Conservation (phyloP, 2,888 invertebrate genomes). For the Nysson spinosus region DNA sequence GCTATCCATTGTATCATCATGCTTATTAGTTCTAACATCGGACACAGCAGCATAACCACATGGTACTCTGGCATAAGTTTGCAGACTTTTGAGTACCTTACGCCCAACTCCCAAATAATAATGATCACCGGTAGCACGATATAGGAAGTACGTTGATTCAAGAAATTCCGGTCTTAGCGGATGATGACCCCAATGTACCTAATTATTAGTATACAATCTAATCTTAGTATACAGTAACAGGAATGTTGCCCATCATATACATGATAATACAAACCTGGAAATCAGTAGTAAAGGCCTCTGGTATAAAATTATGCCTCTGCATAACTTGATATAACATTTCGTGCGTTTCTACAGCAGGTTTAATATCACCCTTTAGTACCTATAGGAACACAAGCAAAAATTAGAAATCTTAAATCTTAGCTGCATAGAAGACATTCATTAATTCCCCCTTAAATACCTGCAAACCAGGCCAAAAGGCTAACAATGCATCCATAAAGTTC, state of each 20-base stretch:
- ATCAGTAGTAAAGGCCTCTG: slow-evolving; percentile 98
- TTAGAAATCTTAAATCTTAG: neutral
- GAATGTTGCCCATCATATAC: neutral
- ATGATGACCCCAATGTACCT: slow-evolving; percentile 99
- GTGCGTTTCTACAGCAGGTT: slow-evolving; percentile 98
- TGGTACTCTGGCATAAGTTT: slow-evolving; percentile 93
- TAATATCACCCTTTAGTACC: slow-evolving; percentile 92
- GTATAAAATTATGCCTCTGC: slow-evolving; percentile 97
- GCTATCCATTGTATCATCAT: slow-evolving; percentile 99
- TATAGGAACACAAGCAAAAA: slow-evolving; percentile 61
- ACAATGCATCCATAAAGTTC: slow-evolving; percentile 97
- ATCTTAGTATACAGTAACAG: no score
- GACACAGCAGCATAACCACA: slow-evolving; percentile 99
- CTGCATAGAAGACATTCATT: slow-evolving; percentile 68
- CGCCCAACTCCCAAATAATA: slow-evolving; percentile 96
- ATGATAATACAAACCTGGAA: slow-evolving; percentile 83
- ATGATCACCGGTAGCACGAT: slow-evolving; percentile 96
- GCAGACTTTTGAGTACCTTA: slow-evolving; percentile 91
- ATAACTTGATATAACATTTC: slow-evolving; percentile 99
- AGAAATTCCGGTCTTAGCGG: slow-evolving; percentile 97
- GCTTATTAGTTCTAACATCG: slow-evolving; percentile 92
- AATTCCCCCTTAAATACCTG: slow-evolving; percentile 84
- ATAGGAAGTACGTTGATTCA: slow-evolving; percentile 98
- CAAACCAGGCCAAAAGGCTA: slow-evolving; percentile 99
- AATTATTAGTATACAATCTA: no score